Evolutionary conservation across 1,140 invertebrate species (phyloP), one percentile per base, ranked within the genome.

Genomic region (Pseudomyrmex pallidus): DNA sequence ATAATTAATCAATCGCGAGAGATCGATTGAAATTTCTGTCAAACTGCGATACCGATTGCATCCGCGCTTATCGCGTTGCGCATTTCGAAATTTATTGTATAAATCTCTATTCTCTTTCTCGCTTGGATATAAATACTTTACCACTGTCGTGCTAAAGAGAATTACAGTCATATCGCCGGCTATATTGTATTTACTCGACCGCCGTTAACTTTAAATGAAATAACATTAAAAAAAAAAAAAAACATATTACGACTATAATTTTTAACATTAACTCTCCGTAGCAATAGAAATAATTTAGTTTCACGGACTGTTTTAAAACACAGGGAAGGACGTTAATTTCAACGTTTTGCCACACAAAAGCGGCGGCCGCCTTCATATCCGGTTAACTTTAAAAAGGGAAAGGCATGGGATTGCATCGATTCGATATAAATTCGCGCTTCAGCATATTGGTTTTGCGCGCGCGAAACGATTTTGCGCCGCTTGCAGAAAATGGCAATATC

Each of bases 401-500:
- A 78, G 54, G 20, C 17, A 63, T 35, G 35, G 5, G 5, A 35
- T 35, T 35, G 35, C 59, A 70, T 59, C 64, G 35, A 78, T 78
- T 78, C 44, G 20, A 70, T 78, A 77, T 77, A 78, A 78, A 78
- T 78, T 78, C 13, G 54, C 15, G 52, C 44, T 59, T 76, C 59
- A 70, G 44, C 54, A 56, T 68, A 78, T 78, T 70, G 76, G 17
- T 77, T 54, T 77, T 77, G 44, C 66, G 10, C 52, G 44, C 66
- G 10, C 52, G 64, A 70, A 78, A 59, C 76, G 64, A 78, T 70
- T 70, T 78, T 70, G 50, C 63, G 35, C 17, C 54, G 64, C 35
- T 57, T 22, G 20, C 54, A 17, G 50, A 57, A 68, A 70, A 44
- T 64, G 20, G 52, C 64, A 68, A 68, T 78, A 78, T 70, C 54